Conservation (phyloP, 2,113 vertebrate species). For the Lathamus discolor region DNA sequence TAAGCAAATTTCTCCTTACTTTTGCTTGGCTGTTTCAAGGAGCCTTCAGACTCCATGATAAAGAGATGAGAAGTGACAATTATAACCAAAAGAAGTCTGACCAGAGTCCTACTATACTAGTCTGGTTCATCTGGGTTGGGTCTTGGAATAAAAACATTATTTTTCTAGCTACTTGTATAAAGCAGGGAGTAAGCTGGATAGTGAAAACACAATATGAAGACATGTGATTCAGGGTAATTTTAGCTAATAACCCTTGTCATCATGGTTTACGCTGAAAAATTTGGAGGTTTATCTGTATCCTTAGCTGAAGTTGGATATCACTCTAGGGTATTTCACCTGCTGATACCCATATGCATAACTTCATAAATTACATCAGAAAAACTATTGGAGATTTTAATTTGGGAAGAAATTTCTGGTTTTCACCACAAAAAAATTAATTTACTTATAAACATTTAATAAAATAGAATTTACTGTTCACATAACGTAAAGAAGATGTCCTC, state of each 20-base stretch:
- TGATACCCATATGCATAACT: background rate
- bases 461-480: background rate
- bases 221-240: background rate
- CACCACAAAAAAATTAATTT: background rate
- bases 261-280: background rate
- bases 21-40: background rate
- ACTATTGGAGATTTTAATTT: background rate
- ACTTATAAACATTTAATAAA: background rate
- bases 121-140: background rate
- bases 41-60: background rate
- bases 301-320: background rate
- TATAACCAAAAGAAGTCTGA: background rate
- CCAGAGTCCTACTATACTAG: background rate
- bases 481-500: background rate
- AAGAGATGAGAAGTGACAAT: background rate
- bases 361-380: background rate
- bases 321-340: background rate
- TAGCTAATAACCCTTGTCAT: background rate
- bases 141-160: background rate
- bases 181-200: background rate
- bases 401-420: background rate
- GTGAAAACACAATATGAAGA: background rate
- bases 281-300: background rate
- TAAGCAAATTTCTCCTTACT: background rate
- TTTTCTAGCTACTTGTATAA: background rate